phyloP scores from a whole-genome alignment of 2,113 vertebrate genomes.

The Lathamus discolor region DNA sequence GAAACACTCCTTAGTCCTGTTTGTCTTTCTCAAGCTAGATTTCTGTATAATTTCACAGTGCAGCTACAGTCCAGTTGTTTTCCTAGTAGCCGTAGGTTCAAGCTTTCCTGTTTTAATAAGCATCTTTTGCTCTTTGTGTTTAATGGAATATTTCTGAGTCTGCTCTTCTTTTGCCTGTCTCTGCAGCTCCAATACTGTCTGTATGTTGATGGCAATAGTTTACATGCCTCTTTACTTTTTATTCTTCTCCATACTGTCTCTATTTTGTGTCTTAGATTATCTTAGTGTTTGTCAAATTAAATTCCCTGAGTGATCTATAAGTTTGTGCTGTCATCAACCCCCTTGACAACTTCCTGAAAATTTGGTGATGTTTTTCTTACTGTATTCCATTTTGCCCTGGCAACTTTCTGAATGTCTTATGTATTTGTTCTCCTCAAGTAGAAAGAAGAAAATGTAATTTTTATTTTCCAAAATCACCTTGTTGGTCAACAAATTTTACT shows the following conservation, averaged over 20 bases:
- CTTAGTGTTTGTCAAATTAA: background rate
- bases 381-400: background rate
- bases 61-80: background rate
- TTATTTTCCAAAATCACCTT: background rate
- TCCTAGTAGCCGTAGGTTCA: background rate
- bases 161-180: background rate
- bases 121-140: background rate
- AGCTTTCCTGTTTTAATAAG: constrained; percentile 1
- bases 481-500: background rate
- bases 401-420: background rate
- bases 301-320: background rate
- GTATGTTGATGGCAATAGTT: background rate
- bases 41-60: background rate
- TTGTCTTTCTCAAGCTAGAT: background rate
- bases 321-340: background rate
- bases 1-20: background rate
- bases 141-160: background rate
- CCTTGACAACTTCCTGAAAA: background rate
- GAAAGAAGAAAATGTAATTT: background rate
- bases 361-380: background rate
- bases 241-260: background rate
- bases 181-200: background rate
- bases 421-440: background rate
- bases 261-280: background rate
- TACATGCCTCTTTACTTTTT: background rate